These are phyloP conservation scores for Fukomys damarensis DNA, from an alignment of 2,113 vertebrate genomes.

Conservation along the genomic window DNA sequence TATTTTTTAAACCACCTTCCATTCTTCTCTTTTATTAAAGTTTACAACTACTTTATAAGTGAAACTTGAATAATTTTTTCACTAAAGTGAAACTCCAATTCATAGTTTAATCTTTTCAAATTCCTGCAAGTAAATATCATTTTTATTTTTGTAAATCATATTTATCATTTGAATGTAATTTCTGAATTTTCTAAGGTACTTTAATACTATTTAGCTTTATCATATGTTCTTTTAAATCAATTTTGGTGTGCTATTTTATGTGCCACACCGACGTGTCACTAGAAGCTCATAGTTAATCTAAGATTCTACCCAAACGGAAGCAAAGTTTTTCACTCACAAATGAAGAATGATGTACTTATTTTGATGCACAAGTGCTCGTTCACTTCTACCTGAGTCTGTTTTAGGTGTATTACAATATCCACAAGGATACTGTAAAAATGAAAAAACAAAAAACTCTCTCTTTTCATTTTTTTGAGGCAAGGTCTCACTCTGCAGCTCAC, in stretches of 20 bases:
- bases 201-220: background rate
- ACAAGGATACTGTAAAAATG: background rate
- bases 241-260: slow-evolving; percentile 12
- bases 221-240: background rate
- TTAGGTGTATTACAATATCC: background rate
- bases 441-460: background rate
- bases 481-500: no score
- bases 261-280: background rate
- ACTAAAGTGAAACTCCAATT: slow-evolving; percentile 23
- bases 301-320: background rate
- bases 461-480: no score
- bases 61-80: slow-evolving; percentile 30
- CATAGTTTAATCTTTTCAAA: slow-evolving; percentile 52
- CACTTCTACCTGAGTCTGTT: background rate
- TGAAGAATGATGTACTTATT: background rate
- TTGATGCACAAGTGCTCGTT: background rate
- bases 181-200: background rate
- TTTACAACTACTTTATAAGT: slow-evolving; percentile 35
- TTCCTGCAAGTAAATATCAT: slow-evolving; percentile 15
- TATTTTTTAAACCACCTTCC: slow-evolving; percentile 8
- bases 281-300: background rate
- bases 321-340: background rate
- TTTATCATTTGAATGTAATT: background rate
- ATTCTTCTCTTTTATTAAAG: background rate
- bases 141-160: slow-evolving; percentile 4